Evolutionary conservation across 2,797 vertebrate species (phyloP), one percentile per base, ranked within the genome.

Genomic region (Parotocinclus haroldoi): DNA sequence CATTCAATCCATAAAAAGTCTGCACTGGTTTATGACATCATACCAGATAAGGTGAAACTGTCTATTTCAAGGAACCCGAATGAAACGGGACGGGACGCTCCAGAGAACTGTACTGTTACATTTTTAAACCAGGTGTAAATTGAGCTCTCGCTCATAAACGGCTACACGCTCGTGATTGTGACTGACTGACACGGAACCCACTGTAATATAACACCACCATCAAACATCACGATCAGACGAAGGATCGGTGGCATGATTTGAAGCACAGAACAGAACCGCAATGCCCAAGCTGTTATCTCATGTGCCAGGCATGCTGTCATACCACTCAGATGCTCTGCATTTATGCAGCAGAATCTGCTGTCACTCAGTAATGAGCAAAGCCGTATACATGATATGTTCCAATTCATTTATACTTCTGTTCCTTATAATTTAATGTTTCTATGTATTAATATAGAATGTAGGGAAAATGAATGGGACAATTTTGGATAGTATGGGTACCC

Each of bases 151-250:
- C 53, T 9, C 18, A 18, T 58, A 49, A 55, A 54, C 50, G 61
- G 48, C 52, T 45, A 11, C 19, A 37, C 5, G 13, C 55, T 40
- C 55, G 39, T 53, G 49, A 16, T 4, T 6, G 17, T 7, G 14
- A 36, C n/a, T 53, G 18, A 11, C 39, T 44, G 40, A 40, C 36
- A n/a, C 12, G 7, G 1, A 42, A 42, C 50, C n/a, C 10, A 7
- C n/a, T 18, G 19, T 59, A 54, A 56, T 42, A 51, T 52, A 27
- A 72, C 52, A 55, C 11, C 39, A 12, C 51, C 49, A 48, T 17
- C 50, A 7, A 51, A 56, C 19, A 48, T 50, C 37, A 44, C 53
- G 11, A 13, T 52, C 37, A 64, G 40, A 68, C 49, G 44, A 42
- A 58, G 18, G 27, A 49, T 50, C 3, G 2, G 46, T 17, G n/a